These are phyloP conservation scores for Rhinoraja longicauda DNA, from an alignment of 2,797 vertebrate species.

Conservation along the genomic window DNA sequence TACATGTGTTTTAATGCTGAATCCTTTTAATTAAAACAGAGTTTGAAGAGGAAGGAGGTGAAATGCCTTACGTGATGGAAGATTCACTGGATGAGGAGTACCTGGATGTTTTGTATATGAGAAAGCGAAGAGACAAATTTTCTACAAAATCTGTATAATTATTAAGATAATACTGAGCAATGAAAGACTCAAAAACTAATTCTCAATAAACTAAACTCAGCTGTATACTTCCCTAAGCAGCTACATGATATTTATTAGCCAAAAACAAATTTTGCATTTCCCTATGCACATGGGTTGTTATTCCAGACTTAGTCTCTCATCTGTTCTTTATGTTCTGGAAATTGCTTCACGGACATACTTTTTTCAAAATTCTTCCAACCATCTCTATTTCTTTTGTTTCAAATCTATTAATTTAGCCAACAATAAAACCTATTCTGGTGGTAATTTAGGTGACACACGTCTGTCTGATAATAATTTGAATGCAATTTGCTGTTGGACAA, in stretches of 20 bases:
- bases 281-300: neutral
- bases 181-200: neutral
- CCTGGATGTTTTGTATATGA: slow-evolving; percentile 28
- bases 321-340: neutral
- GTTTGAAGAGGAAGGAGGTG: slow-evolving; percentile 35
- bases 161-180: neutral
- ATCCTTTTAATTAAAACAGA: slow-evolving; percentile 9
- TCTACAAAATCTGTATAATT: slow-evolving; percentile 26
- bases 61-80: slow-evolving; percentile 30
- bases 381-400: neutral
- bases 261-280: neutral
- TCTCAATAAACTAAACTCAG: neutral
- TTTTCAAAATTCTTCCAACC: neutral
- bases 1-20: neutral
- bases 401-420: neutral
- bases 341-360: neutral
- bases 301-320: neutral
- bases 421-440: slow-evolving; percentile 17
- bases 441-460: no score
- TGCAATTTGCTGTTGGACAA: neutral
- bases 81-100: slow-evolving; percentile 22
- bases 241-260: neutral
- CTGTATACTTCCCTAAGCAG: neutral
- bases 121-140: slow-evolving; percentile 27
- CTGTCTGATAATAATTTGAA: neutral